Base-by-base conservation (phyloP, 2,888 invertebrate species). In the Timema cristinae region DNA sequence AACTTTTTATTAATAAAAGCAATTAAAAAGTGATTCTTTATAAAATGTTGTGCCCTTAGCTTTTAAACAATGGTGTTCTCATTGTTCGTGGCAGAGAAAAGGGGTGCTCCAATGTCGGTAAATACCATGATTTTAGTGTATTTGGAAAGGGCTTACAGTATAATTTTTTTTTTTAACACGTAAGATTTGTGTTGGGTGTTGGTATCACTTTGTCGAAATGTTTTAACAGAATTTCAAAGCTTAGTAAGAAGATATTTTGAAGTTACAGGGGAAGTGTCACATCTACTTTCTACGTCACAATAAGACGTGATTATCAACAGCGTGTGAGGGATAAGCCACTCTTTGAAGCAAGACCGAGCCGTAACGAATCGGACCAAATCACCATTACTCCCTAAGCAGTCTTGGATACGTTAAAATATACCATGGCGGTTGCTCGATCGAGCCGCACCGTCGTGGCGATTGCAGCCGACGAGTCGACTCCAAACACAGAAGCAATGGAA, bases 241-340 rank as follows among this genome's bases (percentile, higher is more conserved):
- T 32, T 32, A 47, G 32, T 32, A 63, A 63, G 32, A 67, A 67
- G 59, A 54, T 67, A 15, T 67, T 50, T 32, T 67, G 56, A 16
- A 50, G n/a, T 50, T 52, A 48, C 59, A 63, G 49, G 47, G 56
- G 71, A 72, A 73, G 75, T 75, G 75, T 75, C 75, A 74, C 72
- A 75, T 75, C 74, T 74, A 72, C 71, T 70, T 71, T 72, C 73
- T 73, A 75, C 75, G 75, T 75, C 75, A 75, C 74, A 75, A 75
- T 75, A 75, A 75, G 75, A 75, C 75, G 74, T 73, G 71, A 71
- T 71, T 71, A 71, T 71, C 71, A 71, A 71, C 71, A 71, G 71
- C 54, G 67, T 50, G 70, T 56, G 67, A 69, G 69, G 69, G 69
- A 69, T 69, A 69, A 69, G 61, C 59, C 69, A 59, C 69, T 69